Base-by-base conservation (phyloP, 2,888 invertebrate genomes). In the Apodemia duryi region DNA sequence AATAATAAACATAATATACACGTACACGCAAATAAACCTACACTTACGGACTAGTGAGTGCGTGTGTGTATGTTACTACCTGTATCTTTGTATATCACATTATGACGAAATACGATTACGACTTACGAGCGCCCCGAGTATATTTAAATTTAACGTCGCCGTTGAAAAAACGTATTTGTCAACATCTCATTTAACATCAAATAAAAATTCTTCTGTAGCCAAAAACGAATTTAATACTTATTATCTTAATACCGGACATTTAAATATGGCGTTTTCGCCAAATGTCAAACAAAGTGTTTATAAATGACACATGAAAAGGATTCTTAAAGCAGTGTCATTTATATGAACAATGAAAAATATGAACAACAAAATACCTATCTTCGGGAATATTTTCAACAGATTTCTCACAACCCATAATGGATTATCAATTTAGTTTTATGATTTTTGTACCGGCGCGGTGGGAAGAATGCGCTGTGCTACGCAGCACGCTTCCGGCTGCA, bases 271-370 rank as follows among this genome's bases (percentile, higher is more conserved):
- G 6, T 11, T 35, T 6, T 13, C n/a, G 57, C 13, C 57, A 32
- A 35, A 5, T 57, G 57, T 35, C 57, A 57, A 57, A 57, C 32
- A 57, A 57, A 57, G 57, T 35, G 35, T 32, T 57, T 29, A 57
- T 13, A 57, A 57, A n/a, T 49, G 49, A 49, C 49, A 57, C 57
- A 57, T 57, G 29, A 57, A 57, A 57, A 13, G 32, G 6, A 32
- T 11, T 35, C 9, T 57, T 32, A 35, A 29, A 57, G 57, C 13
- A 57, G 0, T 57, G 32, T 32, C 57, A 35, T 57, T 35, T 10
- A 57, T 32, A 57, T 32, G 57, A 57, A 57, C 35, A 32, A 57
- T 29, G 13, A 32, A 57, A 13, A 57, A 32, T 57, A 57, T 32
- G 49, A 5, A 6, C 46, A 11, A 46, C 13, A 46, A 43, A 43